Percentiles rank a stretch among this genome's conserved stretches.
These are phyloP conservation scores for Anadara kagoshimensis DNA, from an alignment of 1,140 invertebrate genomes.

Conservation along the genomic window DNA sequence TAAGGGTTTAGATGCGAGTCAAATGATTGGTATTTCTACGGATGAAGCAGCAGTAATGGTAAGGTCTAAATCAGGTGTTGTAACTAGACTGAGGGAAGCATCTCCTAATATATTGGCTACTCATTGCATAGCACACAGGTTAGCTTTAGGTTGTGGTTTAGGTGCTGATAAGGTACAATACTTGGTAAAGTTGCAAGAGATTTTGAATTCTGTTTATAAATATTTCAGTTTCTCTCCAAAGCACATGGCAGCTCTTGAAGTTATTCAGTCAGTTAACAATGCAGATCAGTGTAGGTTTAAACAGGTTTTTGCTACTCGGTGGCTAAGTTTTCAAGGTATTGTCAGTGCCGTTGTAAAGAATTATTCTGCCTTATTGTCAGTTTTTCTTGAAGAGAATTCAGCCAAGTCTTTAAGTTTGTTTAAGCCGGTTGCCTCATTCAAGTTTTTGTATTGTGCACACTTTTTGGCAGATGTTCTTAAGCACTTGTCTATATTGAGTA, in stretches of 20 bases:
- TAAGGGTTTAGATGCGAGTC: conserved; percentile 5
- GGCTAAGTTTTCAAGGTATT: conserved; percentile 39
- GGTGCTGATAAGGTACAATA: conserved; percentile 34
- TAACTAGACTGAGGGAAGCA: conserved; percentile 20
- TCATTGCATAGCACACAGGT: conserved; percentile 44
- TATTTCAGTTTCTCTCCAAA: conserved; percentile 38
- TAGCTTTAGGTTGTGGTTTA: conserved; percentile 23
- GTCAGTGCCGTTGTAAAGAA: conserved; percentile 30
- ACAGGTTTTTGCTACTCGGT: conserved; percentile 33
- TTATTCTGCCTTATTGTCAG: conserved; percentile 2
- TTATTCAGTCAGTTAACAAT: conserved; percentile 12
- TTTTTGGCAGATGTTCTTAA: conserved; percentile 19
- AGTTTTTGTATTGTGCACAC: conserved; percentile 17
- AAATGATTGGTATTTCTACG: conserved; percentile 16
- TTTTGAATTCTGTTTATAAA: conserved; percentile 32
- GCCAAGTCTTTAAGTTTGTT: conserved; percentile 17
- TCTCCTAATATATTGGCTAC: conserved; percentile 13
- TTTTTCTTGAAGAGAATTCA: conserved; percentile 9
- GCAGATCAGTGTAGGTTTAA: conserved; percentile 8
- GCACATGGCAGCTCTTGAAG: conserved; percentile 30
- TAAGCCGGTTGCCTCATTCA: conserved; percentile 19
- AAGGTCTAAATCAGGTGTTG: conserved; percentile 27
- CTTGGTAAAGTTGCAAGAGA: conserved; percentile 33
- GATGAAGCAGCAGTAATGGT: conserved; percentile 26
- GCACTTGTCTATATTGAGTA: conserved; percentile 15